Conservation (phyloP, 2,888 invertebrate species). For the Trissoscelio sp. region DNA sequence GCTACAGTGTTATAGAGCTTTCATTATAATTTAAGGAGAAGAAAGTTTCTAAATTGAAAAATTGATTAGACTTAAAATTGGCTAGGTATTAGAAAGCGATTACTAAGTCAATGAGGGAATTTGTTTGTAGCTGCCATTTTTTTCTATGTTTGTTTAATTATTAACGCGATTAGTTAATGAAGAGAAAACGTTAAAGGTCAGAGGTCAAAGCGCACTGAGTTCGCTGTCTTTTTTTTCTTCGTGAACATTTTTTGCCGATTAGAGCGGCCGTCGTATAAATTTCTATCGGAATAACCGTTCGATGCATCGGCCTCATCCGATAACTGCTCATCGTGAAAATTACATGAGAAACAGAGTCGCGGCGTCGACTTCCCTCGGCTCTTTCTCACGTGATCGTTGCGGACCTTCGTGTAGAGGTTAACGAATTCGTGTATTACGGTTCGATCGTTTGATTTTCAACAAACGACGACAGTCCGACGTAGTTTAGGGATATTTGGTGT, state of each 20-base stretch:
- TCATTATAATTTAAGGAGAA: no score
- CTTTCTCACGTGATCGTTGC: conserved; percentile 49
- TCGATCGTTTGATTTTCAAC: conserved; percentile 35
- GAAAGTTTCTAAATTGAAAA: no score
- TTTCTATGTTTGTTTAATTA: neutral
- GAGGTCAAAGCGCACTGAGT: neutral
- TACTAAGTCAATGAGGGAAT: no score
- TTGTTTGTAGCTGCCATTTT: no score
- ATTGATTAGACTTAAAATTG: no score
- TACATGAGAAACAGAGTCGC: conserved; percentile 52
- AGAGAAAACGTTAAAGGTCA: conserved; percentile 23
- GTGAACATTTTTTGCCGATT: conserved; percentile 6
- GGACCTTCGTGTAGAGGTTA: conserved; percentile 54
- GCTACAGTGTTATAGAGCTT: no score
- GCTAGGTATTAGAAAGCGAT: no score
- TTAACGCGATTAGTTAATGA: conserved; percentile 5
- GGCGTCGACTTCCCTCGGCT: conserved; percentile 32
- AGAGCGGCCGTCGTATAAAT: conserved; percentile 40
- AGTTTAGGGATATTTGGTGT: conserved; percentile 9
- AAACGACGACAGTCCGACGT: conserved; percentile 22
- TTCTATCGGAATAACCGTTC: conserved; percentile 53
- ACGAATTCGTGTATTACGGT: conserved; percentile 58
- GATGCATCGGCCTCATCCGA: conserved; percentile 45
- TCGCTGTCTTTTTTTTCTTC: neutral
- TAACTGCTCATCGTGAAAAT: conserved; percentile 62